Evolutionary conservation across 2,888 invertebrate species (phyloP), one percentile per base, ranked within the genome.

Genomic region (Brachynemurus nebulosus): DNA sequence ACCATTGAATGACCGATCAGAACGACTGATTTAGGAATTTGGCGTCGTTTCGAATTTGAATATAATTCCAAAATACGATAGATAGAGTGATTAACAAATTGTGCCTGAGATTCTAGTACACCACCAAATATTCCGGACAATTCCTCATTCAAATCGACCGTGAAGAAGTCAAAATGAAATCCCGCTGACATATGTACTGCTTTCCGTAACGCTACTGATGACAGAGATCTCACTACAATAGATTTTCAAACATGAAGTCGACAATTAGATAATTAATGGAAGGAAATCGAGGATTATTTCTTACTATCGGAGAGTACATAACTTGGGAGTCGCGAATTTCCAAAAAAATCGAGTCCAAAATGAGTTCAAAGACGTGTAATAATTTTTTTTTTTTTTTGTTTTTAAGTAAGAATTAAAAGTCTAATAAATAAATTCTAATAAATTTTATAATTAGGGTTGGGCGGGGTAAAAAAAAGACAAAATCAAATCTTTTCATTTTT

Each of bases 1-100:
- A 86, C 89, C 89, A 96, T 92, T 7, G 96, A 97, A 70, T 97
- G 96, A 5, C 93, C 96, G 59, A 96, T 79, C 1, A 97, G 60
- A 37, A 93, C 72, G 12, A 97, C 76, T 37, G 74, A 70, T 20
- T 61, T 64, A 2, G 73, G 80, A 53, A 52, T 20, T 4, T 19
- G 25, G 16, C 14, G 12, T 21, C 36, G 41, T 34, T 50, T 47
- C 40, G 50, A 46, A 11, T 55, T 47, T 43, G 53, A 50, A 48
- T 96, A 96, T 35, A 95, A 65, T 42, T 73, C 70, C 45, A 90
- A 66, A 55, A 95, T 82, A 53, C 73, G 74, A 42, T 73, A 63
- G 44, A 95, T 74, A 49, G 82, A 80, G 38, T 71, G 65, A 37
- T 77, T 72, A 21, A 82, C 76, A 67, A 79, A 90, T 19, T 72